phyloP scores from a whole-genome alignment of 2,113 vertebrate genomes.

The Brevimyrus niger region DNA sequence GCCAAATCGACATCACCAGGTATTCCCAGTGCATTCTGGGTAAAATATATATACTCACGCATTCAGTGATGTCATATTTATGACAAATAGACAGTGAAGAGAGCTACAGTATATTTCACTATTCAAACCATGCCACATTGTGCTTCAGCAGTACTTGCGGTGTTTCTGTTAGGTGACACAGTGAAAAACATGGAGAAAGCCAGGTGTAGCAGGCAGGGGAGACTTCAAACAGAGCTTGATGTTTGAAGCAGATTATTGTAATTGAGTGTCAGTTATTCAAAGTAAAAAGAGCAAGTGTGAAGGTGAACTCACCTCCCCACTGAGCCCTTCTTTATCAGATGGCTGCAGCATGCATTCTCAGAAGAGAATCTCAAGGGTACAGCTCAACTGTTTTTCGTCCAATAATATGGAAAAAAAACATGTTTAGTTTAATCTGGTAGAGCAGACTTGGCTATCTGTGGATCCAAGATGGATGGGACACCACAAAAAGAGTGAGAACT shows the following conservation, averaged over 20 bases:
- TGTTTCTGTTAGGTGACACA: not conserved
- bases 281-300: not conserved
- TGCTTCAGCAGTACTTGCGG: not conserved
- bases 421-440: not conserved
- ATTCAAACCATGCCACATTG: not conserved
- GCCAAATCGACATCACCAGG: not conserved
- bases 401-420: not conserved
- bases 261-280: slow-evolving; percentile 6
- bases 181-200: not conserved
- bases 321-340: not conserved
- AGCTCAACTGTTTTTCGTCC: not conserved
- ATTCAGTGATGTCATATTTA: not conserved
- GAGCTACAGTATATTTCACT: not conserved
- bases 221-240: not conserved
- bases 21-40: not conserved
- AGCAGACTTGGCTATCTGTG: not conserved
- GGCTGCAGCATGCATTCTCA: not conserved
- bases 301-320: not conserved
- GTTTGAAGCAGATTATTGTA: slow-evolving; percentile 1
- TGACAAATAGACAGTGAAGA: not conserved
- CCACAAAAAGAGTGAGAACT: not conserved
- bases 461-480: not conserved
- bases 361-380: not conserved
- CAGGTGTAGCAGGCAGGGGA: not conserved
- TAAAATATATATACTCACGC: not conserved